Conservation (phyloP, 2,113 vertebrate genomes). For the Spermophilus dauricus region DNA sequence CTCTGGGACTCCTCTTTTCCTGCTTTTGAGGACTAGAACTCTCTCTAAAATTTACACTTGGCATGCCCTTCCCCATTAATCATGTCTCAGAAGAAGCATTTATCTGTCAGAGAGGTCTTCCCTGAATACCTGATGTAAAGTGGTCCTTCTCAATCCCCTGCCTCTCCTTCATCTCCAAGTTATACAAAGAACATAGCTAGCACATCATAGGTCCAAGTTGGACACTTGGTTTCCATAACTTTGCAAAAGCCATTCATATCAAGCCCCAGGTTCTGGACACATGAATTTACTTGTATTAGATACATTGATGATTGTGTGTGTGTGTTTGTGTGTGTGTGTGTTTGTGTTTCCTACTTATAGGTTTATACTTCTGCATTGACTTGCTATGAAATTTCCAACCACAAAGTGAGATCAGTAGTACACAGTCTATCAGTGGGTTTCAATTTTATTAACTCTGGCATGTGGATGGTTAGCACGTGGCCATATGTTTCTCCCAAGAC, state of each 20-base stretch:
- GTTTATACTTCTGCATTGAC: neutral
- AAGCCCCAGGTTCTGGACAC: neutral
- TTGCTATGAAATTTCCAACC: slow-evolving; percentile 42
- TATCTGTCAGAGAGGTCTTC: neutral
- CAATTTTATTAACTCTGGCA: slow-evolving; percentile 72
- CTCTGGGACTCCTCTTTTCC: neutral
- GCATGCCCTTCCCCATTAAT: neutral
- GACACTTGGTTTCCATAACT: neutral
- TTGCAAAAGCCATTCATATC: neutral
- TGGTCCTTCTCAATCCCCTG: neutral
- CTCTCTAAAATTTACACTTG: neutral
- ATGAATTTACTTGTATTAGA: neutral
- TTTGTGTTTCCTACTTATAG: neutral
- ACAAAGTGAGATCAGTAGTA: slow-evolving; percentile 24
- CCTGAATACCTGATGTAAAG: neutral
- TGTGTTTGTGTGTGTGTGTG: no score
- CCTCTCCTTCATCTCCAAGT: neutral
- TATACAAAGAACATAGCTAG: neutral
- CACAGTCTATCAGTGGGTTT: slow-evolving; percentile 52
- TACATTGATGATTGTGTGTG: neutral
- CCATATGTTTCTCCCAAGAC: slow-evolving; percentile 78
- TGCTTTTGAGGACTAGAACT: neutral
- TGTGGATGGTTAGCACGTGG: slow-evolving; percentile 73
- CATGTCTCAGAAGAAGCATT: neutral
- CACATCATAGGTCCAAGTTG: rapidly evolving